Evolutionary conservation across 64 coral and sea anemone species (phyloP).

Genomic region (Exaiptasia diaphana): DNA sequence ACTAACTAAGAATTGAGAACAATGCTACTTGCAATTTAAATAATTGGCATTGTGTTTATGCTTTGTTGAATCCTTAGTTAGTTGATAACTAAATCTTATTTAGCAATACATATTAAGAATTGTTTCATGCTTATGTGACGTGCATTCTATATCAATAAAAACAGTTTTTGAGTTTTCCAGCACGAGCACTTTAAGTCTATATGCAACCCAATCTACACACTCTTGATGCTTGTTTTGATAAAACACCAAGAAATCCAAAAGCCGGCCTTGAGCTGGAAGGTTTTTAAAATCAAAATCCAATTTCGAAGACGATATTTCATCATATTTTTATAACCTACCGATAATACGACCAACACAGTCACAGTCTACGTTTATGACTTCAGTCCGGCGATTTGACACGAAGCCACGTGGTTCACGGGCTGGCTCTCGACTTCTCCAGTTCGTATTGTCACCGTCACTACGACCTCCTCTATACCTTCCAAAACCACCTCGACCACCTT

Average conservation of each 20-base stretch:
- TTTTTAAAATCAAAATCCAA: background rate
- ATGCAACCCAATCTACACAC: background rate
- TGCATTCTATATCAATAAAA: too few species aligned
- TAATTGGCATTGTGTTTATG: too few species aligned
- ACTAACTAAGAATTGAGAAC: background rate
- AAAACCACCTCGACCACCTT: background rate
- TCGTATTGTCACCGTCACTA: background rate
- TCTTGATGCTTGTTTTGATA: background rate
- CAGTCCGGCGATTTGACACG: background rate
- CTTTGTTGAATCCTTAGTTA: too few species aligned
- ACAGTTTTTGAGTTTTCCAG: too few species aligned
- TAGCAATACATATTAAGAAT: too few species aligned
- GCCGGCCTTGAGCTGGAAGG: too few species aligned
- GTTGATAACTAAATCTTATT: too few species aligned
- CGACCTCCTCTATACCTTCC: background rate
- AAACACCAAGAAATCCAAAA: too few species aligned
- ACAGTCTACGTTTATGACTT: background rate
- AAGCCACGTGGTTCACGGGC: slow-evolving; percentile 1
- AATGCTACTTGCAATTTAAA: background rate
- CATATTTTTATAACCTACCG: background rate
- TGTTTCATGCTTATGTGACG: too few species aligned
- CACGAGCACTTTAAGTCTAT: background rate
- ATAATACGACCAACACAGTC: background rate
- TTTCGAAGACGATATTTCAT: background rate
- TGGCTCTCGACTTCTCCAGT: background rate